phyloP scores from a whole-genome alignment of 53 echinoderm and acorn worm species.

The Antedon mediterranea region DNA sequence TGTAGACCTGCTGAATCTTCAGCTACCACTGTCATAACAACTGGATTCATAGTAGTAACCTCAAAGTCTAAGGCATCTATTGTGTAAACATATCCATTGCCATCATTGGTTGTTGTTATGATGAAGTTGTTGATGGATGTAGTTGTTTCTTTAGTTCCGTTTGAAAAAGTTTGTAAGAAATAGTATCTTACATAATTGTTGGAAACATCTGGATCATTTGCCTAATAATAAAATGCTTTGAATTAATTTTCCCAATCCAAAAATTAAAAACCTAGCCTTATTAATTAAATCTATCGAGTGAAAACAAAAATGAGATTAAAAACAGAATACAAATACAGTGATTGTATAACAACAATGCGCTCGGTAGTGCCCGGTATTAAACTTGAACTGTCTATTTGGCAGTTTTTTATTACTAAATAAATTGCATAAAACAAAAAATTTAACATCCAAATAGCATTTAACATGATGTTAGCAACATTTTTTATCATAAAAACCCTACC shows the following conservation, averaged over 20 bases:
- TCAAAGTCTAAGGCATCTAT: neutral
- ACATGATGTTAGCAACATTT: too few species aligned
- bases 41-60: neutral
- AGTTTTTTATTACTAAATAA: too few species aligned
- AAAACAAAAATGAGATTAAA: too few species aligned
- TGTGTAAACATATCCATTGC: neutral
- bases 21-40: neutral
- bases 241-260: neutral
- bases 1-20: neutral
- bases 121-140: neutral
- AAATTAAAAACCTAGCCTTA: too few species aligned
- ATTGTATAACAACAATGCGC: too few species aligned
- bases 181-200: neutral
- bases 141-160: neutral
- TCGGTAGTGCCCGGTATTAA: too few species aligned
- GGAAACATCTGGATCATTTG: neutral
- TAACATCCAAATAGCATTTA: too few species aligned
- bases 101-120: neutral
- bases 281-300: too few species aligned
- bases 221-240: neutral
- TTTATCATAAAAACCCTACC: too few species aligned
- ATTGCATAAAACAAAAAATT: too few species aligned
- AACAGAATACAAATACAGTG: too few species aligned
- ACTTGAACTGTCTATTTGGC: too few species aligned
- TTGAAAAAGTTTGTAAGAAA: neutral